Conservation (phyloP, 2,797 vertebrate species). For the Chiloscyllium punctatum region DNA sequence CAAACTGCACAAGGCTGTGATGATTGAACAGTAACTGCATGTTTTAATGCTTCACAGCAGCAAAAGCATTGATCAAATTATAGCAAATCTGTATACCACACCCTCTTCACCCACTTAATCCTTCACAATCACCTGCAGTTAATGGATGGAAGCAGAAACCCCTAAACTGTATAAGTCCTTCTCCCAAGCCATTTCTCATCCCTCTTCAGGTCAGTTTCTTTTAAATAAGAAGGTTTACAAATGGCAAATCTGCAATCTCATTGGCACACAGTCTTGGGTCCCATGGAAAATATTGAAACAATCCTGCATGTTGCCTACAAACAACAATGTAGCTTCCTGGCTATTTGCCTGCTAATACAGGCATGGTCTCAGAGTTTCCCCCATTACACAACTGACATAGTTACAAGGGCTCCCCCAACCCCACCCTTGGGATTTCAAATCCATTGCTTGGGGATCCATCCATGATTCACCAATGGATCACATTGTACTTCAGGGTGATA, state of each 20-base stretch:
- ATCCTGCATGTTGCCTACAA: too few species aligned
- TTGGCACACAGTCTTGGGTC: neutral
- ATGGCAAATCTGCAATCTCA: neutral
- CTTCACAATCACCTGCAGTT: neutral
- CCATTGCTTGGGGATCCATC: neutral
- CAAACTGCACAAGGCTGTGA: neutral
- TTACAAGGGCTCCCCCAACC: too few species aligned
- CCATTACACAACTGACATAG: neutral
- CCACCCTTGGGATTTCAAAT: neutral
- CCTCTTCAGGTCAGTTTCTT: neutral
- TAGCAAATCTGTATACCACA: neutral
- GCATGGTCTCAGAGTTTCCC: neutral
- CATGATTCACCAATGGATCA: neutral
- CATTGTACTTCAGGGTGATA: neutral
- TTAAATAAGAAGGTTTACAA: neutral
- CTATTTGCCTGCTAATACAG: neutral
- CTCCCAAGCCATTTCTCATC: neutral
- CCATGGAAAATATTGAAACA: neutral
- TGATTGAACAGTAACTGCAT: neutral
- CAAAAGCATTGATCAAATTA: neutral
- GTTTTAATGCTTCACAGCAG: neutral
- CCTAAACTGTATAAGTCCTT: neutral
- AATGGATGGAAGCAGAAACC: neutral
- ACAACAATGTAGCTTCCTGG: neutral
- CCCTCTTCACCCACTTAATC: neutral